These are phyloP conservation scores for Agriopis marginaria DNA, from an alignment of 2,888 invertebrate genomes.

Conservation along the genomic window DNA sequence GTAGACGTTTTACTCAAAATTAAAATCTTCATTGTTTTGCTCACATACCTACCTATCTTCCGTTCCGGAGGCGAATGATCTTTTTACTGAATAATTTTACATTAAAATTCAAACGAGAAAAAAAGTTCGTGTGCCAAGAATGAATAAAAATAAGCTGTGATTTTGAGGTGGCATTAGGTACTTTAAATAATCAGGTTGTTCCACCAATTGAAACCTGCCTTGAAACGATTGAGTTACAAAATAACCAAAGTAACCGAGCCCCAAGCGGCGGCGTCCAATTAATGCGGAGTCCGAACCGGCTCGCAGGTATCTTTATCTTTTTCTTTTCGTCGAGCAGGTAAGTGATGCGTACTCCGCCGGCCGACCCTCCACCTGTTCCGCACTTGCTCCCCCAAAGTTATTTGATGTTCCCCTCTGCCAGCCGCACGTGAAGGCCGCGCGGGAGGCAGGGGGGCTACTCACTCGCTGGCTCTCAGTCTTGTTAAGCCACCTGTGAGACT, in stretches of 20 bases:
- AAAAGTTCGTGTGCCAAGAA: slow-evolving; percentile 22
- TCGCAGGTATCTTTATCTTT: slow-evolving; percentile 68
- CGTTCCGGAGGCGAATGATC: slow-evolving; percentile 30
- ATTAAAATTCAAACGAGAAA: slow-evolving; percentile 15
- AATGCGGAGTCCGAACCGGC: slow-evolving; percentile 68
- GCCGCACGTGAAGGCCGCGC: slow-evolving; percentile 47
- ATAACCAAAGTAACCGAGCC: slow-evolving; percentile 56
- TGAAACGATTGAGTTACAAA: slow-evolving; percentile 52
- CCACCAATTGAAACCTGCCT: slow-evolving; percentile 38
- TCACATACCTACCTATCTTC: slow-evolving; percentile 20
- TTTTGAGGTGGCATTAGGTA: slow-evolving; percentile 20
- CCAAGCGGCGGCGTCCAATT: slow-evolving; percentile 70
- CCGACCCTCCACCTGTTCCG: slow-evolving; percentile 70
- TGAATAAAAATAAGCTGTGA: slow-evolving; percentile 19
- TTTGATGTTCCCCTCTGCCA: slow-evolving; percentile 65
- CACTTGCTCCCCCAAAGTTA: slow-evolving; percentile 57
- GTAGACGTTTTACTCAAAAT: slow-evolving; percentile 47
- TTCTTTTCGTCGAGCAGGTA: slow-evolving; percentile 69
- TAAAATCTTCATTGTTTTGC: slow-evolving; percentile 39
- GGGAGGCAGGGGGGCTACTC: slow-evolving; percentile 60
- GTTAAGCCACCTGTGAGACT: slow-evolving; percentile 77
- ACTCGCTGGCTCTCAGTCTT: slow-evolving; percentile 64
- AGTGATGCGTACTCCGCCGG: slow-evolving; percentile 60
- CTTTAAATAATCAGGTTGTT: slow-evolving; percentile 25
- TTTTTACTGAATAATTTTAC: slow-evolving; percentile 27